phyloP scores from a whole-genome alignment of 1,140 invertebrate genomes.

The Dendrolimus kikuchii region DNA sequence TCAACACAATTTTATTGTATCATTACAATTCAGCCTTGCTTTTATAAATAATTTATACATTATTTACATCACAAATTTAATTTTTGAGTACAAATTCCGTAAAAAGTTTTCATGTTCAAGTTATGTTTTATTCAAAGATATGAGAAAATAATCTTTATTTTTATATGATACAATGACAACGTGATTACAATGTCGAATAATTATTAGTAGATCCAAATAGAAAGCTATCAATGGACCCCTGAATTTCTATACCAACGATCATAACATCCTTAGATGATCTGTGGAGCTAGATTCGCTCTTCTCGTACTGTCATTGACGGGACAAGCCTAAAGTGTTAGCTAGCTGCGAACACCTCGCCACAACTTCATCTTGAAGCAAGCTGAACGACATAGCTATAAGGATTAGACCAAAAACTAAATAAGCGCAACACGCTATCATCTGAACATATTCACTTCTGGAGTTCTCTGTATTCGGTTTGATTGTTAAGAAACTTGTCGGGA shows the following conservation, averaged over 20 bases:
- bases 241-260: slow-evolving; percentile 57
- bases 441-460: slow-evolving; percentile 76
- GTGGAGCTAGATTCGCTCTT: slow-evolving; percentile 68
- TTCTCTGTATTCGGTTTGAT: slow-evolving; percentile 68
- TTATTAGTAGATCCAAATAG: slow-evolving; percentile 24
- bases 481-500: slow-evolving; percentile 75
- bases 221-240: slow-evolving; percentile 24
- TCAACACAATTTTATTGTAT: slow-evolving; percentile 70
- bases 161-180: slow-evolving; percentile 35
- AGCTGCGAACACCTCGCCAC: slow-evolving; percentile 81
- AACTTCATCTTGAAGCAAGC: slow-evolving; percentile 92
- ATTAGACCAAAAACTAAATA: slow-evolving; percentile 92
- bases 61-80: slow-evolving; percentile 58
- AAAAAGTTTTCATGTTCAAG: slow-evolving; percentile 39
- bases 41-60: slow-evolving; percentile 65
- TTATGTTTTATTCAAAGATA: slow-evolving; percentile 20
- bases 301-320: slow-evolving; percentile 69
- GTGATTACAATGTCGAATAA: slow-evolving; percentile 33
- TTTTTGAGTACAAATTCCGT: slow-evolving; percentile 55
- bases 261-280: slow-evolving; percentile 70
- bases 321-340: slow-evolving; percentile 74
- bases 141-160: slow-evolving; percentile 54
- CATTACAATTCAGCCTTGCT: slow-evolving; percentile 69
- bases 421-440: slow-evolving; percentile 87
- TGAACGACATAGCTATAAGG: slow-evolving; percentile 94